Percentiles rank a stretch among this genome's conserved stretches.
These are phyloP conservation scores for Tetrapedia diversipes DNA, from an alignment of 2,888 invertebrate genomes.

Conservation along the genomic window DNA sequence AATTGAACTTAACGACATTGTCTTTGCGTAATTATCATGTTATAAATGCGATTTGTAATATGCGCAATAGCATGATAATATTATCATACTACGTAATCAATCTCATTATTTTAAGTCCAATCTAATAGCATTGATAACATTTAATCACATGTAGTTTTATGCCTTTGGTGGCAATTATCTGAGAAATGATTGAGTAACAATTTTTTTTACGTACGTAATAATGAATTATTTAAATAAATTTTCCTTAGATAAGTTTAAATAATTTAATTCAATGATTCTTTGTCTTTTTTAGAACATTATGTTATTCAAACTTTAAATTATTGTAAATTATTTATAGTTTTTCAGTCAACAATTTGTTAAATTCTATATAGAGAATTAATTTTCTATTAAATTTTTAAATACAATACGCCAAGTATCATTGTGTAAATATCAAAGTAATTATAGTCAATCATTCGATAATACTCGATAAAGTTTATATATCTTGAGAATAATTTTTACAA, in stretches of 20 bases:
- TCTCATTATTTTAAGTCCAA: neutral
- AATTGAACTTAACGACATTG: neutral
- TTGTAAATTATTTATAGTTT: too few species aligned
- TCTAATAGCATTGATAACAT: neutral
- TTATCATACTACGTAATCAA: slow-evolving; percentile 3
- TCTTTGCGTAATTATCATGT: neutral
- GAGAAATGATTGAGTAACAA: neutral
- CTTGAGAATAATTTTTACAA: too few species aligned
- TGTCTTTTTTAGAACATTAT: too few species aligned
- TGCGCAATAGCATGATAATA: neutral
- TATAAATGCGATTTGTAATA: neutral
- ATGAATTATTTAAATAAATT: neutral
- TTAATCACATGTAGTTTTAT: neutral
- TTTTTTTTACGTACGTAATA: too few species aligned
- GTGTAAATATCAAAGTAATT: too few species aligned
- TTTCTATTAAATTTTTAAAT: too few species aligned
- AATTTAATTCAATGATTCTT: neutral
- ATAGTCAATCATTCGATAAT: too few species aligned
- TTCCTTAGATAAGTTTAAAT: too few species aligned
- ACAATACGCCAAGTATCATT: too few species aligned
- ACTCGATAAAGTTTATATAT: too few species aligned
- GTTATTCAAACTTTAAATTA: neutral
- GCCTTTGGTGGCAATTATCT: neutral
- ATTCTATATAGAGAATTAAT: too few species aligned
- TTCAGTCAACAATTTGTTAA: too few species aligned